These are phyloP conservation scores for Mionectes macconnelli DNA, from an alignment of 2,113 vertebrate species.

Conservation along the genomic window DNA sequence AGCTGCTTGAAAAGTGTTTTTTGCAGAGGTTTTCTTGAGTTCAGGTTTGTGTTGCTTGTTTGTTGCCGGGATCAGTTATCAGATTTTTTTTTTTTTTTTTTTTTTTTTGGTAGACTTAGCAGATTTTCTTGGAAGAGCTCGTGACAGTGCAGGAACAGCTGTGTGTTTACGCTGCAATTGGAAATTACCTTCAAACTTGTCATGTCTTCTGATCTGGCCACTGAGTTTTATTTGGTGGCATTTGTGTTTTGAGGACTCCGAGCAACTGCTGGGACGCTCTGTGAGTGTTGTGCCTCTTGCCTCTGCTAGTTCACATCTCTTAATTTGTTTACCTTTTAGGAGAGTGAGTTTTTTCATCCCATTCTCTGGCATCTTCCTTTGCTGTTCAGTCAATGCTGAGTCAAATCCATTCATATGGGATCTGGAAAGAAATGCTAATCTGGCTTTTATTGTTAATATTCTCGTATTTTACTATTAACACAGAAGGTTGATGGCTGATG, in stretches of 20 bases:
- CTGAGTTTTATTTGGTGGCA: not conserved
- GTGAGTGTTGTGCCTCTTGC: not conserved
- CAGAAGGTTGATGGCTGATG: not conserved
- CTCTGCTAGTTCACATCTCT: not conserved
- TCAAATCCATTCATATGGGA: not conserved
- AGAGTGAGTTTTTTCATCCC: not conserved
- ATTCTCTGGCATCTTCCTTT: not conserved
- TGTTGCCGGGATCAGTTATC: not conserved
- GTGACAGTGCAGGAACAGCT: not conserved
- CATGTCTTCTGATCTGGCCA: not conserved
- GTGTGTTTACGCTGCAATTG: not conserved
- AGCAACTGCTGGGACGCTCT: not conserved
- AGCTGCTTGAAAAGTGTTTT: not conserved
- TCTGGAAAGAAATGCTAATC: not conserved
- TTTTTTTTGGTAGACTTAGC: not conserved
- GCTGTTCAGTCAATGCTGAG: not conserved
- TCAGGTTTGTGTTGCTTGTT: not conserved
- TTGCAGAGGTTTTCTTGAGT: not conserved
- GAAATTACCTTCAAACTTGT: not conserved
- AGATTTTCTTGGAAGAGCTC: constrained; percentile 15
- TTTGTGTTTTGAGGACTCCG: not conserved
- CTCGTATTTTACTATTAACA: not conserved
- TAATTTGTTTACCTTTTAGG: not conserved
- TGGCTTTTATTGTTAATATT: not conserved
- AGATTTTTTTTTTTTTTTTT: not conserved